Evolutionary conservation across 2,888 invertebrate genomes (phyloP), one percentile per base, ranked within the genome.

Genomic region (Lathronympha strigana): DNA sequence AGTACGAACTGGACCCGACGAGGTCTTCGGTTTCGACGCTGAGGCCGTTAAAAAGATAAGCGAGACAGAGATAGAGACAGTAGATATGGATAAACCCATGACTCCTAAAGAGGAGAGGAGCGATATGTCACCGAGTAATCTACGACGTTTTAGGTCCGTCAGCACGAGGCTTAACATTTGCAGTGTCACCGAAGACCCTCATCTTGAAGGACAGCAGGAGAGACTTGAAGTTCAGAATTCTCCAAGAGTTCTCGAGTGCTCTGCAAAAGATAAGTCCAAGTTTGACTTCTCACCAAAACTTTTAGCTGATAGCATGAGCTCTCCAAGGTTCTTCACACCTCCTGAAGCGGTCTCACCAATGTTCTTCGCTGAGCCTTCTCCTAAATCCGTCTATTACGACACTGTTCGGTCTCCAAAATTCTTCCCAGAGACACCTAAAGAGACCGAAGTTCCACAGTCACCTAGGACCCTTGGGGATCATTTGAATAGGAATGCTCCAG

Each of bases 201-300:
- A 80, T 57, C 23, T 82, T 6, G 89, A 88, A 31, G 81, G 82
- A 0, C 85, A 84, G 9, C 87, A 86, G 40, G 87, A 89, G 40
- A 76, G 80, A 61, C 67, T 81, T 0, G 91, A 92, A 68, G 85
- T 90, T 85, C 92, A 92, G 67, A 90, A 87, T 53, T 91, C 90
- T 0, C 92, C 92, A 0, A 76, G 87, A 54, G 76, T 88, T 0
- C 28, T 88, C 4, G 92, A 91, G 69, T 88, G 90, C 61, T 87
- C 89, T 0, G 88, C 90, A 0, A 92, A 90, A 69, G 90, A 91
- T 61, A 90, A 88, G 55, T 85, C 88, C 0, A 89, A 90, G 70
- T 92, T 92, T 61, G 89, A 92, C 71, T 92, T 90, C 69, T 92
- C 92, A 0, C 92, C 92, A 0, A 91, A 85, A 72, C 77, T 88